A percentile compares a stretch with the other conserved stretches of the same genome.
These are phyloP conservation scores for Aproaerema taeniolella DNA, from an alignment of 2,888 invertebrate species.

Conservation along the genomic window DNA sequence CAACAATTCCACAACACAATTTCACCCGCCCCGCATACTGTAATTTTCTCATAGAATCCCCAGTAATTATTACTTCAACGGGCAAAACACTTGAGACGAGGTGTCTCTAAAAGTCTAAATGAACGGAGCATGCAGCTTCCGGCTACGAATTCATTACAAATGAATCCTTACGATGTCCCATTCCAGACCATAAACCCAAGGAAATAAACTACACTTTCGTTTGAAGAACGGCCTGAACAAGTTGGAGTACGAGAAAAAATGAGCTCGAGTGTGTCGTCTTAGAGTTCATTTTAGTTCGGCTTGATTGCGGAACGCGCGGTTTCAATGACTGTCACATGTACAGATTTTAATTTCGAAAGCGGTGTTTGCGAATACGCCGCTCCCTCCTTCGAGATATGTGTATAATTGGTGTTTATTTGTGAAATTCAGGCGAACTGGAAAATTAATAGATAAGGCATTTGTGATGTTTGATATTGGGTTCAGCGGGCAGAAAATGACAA, in stretches of 20 bases:
- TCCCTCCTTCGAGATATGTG: conserved; percentile 10
- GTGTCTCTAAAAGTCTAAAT: conserved; percentile 25
- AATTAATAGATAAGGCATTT: conserved; percentile 24
- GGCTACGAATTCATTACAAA: conserved; percentile 33
- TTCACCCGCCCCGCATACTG: not conserved
- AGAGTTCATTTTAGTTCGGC: conserved; percentile 21
- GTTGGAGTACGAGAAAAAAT: conserved; percentile 13
- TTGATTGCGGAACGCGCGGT: conserved; percentile 17
- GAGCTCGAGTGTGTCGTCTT: conserved; percentile 15
- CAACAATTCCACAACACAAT: conserved; percentile 8
- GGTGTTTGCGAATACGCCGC: conserved; percentile 21
- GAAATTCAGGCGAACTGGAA: conserved; percentile 20
- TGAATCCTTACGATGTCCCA: conserved; percentile 22
- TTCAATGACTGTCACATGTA: conserved; percentile 19
- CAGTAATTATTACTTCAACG: conserved; percentile 34
- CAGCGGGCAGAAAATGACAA: conserved; percentile 22
- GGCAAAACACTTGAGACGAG: conserved; percentile 24
- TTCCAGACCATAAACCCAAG: conserved; percentile 14
- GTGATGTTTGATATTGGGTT: conserved; percentile 21
- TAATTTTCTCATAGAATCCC: conserved; percentile 25
- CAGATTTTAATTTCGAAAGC: conserved; percentile 27
- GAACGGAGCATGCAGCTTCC: conserved; percentile 25
- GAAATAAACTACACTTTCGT: conserved; percentile 14
- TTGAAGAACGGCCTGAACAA: conserved; percentile 3
- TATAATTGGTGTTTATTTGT: conserved; percentile 28